A percentile compares a stretch with the other conserved stretches of the same genome.
Conservation (phyloP, 92 coral and sea anemone genomes). For the Actinostola sp. region DNA sequence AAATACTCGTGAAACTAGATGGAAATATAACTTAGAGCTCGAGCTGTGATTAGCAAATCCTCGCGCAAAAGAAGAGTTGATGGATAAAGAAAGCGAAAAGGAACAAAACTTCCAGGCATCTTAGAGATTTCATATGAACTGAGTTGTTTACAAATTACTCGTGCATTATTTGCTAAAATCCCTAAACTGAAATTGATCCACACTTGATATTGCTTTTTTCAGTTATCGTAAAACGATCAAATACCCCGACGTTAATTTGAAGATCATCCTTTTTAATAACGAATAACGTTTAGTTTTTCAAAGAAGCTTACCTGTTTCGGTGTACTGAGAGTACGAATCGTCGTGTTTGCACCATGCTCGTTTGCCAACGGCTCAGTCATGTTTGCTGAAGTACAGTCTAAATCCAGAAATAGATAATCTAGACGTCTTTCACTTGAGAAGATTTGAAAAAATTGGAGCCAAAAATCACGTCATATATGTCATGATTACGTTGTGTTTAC, state of each 20-base stretch:
- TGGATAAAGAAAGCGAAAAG: neutral
- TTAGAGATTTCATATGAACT: neutral
- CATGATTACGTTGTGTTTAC: constrained; percentile 8
- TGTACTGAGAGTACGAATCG: neutral
- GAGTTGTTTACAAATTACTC: too few species aligned
- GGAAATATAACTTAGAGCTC: neutral
- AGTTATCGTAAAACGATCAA: neutral
- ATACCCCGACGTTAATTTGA: neutral
- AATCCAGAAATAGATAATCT: neutral
- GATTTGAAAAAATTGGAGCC: neutral
- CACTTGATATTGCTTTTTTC: neutral
- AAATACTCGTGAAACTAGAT: neutral
- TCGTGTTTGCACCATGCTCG: neutral
- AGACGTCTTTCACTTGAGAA: neutral
- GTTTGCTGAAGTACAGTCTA: neutral
- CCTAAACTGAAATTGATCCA: neutral
- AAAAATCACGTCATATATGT: constrained; percentile 18
- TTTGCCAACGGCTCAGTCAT: neutral
- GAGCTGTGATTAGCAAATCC: neutral
- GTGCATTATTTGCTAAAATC: neutral
- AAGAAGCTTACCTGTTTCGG: neutral
- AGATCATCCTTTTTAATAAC: too few species aligned
- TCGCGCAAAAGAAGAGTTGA: neutral
- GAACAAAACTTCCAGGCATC: neutral
- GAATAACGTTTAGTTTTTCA: neutral